A percentile compares a stretch with the other conserved stretches of the same genome.
Evolutionary conservation across 30 jellyfish, hydroid and myxozoan species (phyloP).

Genomic region (Nemopilema nomurai): DNA sequence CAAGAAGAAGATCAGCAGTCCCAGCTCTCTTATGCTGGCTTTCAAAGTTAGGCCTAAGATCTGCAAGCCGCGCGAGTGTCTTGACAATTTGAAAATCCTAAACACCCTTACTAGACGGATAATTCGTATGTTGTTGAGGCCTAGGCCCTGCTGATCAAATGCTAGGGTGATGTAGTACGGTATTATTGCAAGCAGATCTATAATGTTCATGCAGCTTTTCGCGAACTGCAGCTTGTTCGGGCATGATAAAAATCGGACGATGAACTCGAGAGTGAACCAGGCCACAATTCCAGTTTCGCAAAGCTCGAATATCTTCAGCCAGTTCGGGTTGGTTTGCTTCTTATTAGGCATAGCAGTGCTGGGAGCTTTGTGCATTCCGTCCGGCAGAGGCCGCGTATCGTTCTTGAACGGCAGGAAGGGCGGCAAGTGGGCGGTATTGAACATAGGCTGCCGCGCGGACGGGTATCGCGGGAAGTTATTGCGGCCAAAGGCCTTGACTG

Average conservation of each 20-base stretch:
- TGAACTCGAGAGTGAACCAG: constrained; percentile 91
- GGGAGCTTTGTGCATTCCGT: not conserved
- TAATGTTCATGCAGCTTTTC: constrained; percentile 72
- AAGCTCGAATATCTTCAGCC: constrained; percentile 68
- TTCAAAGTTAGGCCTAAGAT: constrained; percentile 85
- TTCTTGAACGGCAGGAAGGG: not conserved
- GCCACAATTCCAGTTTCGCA: constrained; percentile 86
- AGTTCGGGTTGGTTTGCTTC: constrained; percentile 16
- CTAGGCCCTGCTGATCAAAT: constrained; percentile 69
- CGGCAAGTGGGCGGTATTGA: constrained; percentile 32
- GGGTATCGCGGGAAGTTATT: constrained; percentile 9
- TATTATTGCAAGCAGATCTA: constrained; percentile 80
- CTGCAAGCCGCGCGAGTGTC: constrained; percentile 96
- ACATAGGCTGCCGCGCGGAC: constrained; percentile 21
- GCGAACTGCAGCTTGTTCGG: constrained; percentile 79
- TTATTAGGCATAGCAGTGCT: not conserved
- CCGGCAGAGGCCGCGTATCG: not conserved
- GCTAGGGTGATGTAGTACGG: constrained; percentile 87
- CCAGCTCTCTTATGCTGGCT: constrained; percentile 96
- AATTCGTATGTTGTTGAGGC: constrained; percentile 80
- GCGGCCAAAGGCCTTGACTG: not conserved
- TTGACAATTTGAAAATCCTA: constrained; percentile 88
- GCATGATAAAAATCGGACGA: constrained; percentile 72
- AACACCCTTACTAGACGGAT: constrained; percentile 91
- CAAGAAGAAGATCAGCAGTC: constrained; percentile 82